Evolutionary conservation across 2,888 invertebrate species (phyloP), one percentile per base, ranked within the genome.

Genomic region (Lithodes maja): DNA sequence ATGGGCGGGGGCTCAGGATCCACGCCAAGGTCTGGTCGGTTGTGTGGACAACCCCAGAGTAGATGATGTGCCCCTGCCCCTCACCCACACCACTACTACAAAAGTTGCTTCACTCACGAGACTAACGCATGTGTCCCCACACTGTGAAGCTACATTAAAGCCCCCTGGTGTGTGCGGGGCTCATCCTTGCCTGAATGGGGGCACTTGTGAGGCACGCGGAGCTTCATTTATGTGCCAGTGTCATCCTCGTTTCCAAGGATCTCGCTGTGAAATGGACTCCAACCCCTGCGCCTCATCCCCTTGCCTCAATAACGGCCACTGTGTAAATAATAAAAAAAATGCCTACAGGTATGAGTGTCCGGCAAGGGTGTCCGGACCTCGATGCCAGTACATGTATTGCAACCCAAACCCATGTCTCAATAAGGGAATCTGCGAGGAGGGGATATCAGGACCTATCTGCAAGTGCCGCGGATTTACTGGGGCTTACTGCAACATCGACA

Each of bases 381-480:
- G 97, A 9, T 97, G 97, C 93, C 96, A 97, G 92, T 96, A 96
- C 93, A 95, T 96, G 92, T 96, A 96, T 94, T 97, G 96, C 93
- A 94, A 95, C 15, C 96, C 96, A 0, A 96, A 96, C 93, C 97
- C 97, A 1, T 98, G 98, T 93, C 95, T 95, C 93, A 97, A 98
- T 94, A 96, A 96, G n/a, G 98, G 97, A 3, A 95, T 96, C 7
- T 98, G 98, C 94, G 97, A 98, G 94, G 98, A 98, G 94, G 98
- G 97, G 83, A 96, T 97, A 93, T 95, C 95, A 92, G 95, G 96
- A 0, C 96, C 97, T 1, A 95, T 97, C 92, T 98, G 97, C 93
- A 96, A 96, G 94, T 98, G 98, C 93, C 95, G 96, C 87, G 97
- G 97, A 1, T 97, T 96, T 94, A 96, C 95, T 88, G 98, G 98